Evolutionary conservation across 1,140 invertebrate species (phyloP).

Genomic region (Heterodera schachtii): DNA sequence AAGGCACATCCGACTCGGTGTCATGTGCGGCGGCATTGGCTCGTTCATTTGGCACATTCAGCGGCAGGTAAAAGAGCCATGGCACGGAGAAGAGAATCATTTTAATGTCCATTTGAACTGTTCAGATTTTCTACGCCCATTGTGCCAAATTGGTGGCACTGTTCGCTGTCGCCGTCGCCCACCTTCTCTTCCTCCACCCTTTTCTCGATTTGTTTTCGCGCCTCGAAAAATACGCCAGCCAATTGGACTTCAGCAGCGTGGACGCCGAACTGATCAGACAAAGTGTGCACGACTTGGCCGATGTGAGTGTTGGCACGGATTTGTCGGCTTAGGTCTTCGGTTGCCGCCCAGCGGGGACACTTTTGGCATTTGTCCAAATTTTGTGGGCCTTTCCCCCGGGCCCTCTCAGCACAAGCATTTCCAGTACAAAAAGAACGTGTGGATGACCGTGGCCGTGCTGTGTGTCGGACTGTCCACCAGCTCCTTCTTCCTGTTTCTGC

Average conservation of each 20-base stretch:
- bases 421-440: conserved; percentile 62
- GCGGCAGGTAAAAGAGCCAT: background rate
- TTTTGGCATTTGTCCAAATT: background rate
- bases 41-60: background rate
- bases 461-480: conserved; percentile 57
- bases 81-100: background rate
- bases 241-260: conserved; percentile 29
- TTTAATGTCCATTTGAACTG: background rate
- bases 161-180: conserved; percentile 48
- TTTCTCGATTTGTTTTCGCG: conserved; percentile 47
- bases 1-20: conserved; percentile 1
- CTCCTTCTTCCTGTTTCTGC: conserved; percentile 54
- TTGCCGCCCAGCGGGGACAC: too few relatives aligned
- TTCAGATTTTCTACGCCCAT: conserved; percentile 53
- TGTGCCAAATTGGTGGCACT: conserved; percentile 48
- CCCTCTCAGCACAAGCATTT: conserved; percentile 14
- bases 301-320: background rate
- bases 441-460: conserved; percentile 63
- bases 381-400: background rate
- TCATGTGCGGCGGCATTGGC: background rate
- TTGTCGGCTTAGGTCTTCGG: too few relatives aligned
- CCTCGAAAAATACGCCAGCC: conserved; percentile 45
- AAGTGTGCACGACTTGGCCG: background rate
- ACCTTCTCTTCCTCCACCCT: conserved; percentile 44
- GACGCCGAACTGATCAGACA: background rate